Percentiles rank a stretch among this genome's conserved stretches.
Evolutionary conservation across 2,797 vertebrate species (phyloP).

Genomic region (Otolemur crassicaudatus): DNA sequence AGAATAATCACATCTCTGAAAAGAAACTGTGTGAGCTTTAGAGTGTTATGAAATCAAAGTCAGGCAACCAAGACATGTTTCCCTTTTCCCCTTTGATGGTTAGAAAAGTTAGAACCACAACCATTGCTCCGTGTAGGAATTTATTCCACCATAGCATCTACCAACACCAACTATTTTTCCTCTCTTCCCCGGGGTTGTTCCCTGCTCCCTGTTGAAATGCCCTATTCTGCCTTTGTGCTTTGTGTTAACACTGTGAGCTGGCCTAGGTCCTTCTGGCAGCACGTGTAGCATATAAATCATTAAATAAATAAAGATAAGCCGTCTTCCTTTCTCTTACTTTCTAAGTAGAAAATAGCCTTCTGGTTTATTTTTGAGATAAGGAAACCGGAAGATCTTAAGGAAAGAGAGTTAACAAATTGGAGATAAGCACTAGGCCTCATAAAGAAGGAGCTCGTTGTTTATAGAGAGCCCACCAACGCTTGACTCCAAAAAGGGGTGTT

Average conservation of each 20-base stretch:
- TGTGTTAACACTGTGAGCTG: not conserved
- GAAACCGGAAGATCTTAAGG: slow-evolving; percentile 46
- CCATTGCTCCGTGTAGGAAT: not conserved
- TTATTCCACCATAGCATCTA: not conserved
- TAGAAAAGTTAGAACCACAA: not conserved
- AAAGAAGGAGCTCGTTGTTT: not conserved
- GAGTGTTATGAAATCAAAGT: not conserved
- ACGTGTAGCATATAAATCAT: slow-evolving; percentile 22
- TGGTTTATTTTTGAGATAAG: slow-evolving; percentile 71
- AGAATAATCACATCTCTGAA: not conserved
- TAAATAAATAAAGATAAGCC: slow-evolving; percentile 65
- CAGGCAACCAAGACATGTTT: not conserved
- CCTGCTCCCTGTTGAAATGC: not conserved
- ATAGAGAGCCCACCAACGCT: not conserved
- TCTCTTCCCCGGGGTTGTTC: not conserved
- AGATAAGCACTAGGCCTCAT: slow-evolving; percentile 30
- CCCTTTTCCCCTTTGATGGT: not conserved
- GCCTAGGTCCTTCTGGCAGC: slow-evolving; percentile 16
- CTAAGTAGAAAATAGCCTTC: slow-evolving; percentile 51
- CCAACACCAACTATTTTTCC: not conserved
- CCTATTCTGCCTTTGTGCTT: not conserved
- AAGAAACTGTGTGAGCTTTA: not conserved
- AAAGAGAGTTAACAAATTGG: not conserved
- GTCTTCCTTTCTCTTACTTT: slow-evolving; percentile 2
- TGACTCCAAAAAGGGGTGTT: not conserved